Base-by-base conservation (phyloP, 1,140 invertebrate genomes). In the Drosophila lacteicornis region DNA sequence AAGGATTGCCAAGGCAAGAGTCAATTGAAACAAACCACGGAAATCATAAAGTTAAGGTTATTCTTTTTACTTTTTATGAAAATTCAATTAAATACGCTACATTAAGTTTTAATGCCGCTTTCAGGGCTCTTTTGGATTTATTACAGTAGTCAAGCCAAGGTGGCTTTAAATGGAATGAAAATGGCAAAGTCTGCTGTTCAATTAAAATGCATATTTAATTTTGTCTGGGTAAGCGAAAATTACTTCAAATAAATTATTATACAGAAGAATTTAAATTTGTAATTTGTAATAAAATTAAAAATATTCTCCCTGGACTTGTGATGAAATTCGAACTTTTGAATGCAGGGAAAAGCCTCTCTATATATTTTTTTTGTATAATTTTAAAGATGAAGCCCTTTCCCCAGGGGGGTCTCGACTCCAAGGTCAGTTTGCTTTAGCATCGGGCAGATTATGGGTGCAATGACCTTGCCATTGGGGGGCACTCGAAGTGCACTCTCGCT, bases 401-500 rank as follows among this genome's bases (percentile, higher is more conserved):
- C 15, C 15, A 17, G 9, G 15, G 49, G 8, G 11, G 13, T 19
- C n/a, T 36, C 12, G 11, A 7, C 12, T 8, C 1, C 49, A 19
- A 63, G 25, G 22, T 58, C n/a, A 8, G n/a, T n/a, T n/a, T n/a
- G n/a, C n/a, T n/a, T n/a, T n/a, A n/a, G n/a, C n/a, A n/a, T n/a
- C n/a, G n/a, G n/a, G n/a, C 50, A 7, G 27, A 36, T 19, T 15
- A n/a, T 71, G n/a, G 17, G 51, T 43, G 36, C 51, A 42, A 17
- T 63, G 65, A 65, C 59, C 65, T 50, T 42, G 45, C 17, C 36
- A 9, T 17, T 45, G 27, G 27, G 2, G 6, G n/a, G 25, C 17
- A 27, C 57, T 47, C n/a, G 15, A 33, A 36, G 62, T 42, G 38
- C 38, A 65, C 27, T 65, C 65, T 25, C 65, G 30, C 27, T 25